Evolutionary conservation across 2,888 invertebrate genomes (phyloP).

Genomic region (Calameuta idolon): DNA sequence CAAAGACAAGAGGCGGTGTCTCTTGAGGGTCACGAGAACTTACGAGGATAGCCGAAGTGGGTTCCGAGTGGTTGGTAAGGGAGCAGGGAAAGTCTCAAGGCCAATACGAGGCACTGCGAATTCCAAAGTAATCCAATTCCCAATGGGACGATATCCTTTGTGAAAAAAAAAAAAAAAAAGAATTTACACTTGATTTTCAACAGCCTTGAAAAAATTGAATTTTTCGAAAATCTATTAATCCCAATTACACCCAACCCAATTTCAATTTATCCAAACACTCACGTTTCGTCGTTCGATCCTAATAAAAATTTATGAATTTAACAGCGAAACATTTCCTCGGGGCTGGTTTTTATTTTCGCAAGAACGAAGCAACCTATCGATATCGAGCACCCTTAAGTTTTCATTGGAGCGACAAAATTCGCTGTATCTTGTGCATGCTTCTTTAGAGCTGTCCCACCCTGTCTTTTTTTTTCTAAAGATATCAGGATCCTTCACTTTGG

Average conservation of each 20-base stretch:
- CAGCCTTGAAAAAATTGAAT: not conserved
- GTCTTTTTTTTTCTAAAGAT: not conserved
- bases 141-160: no score
- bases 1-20: constrained; percentile 20
- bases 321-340: not conserved
- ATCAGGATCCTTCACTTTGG: not conserved
- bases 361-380: not conserved
- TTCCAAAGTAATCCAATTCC: not conserved
- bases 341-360: not conserved
- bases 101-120: not conserved
- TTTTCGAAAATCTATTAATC: not conserved
- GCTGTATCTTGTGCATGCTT: not conserved
- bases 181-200: not conserved
- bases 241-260: not conserved
- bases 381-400: not conserved
- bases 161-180: no score
- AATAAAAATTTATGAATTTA: not conserved
- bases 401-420: not conserved
- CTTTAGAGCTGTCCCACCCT: not conserved
- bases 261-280: not conserved
- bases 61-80: not conserved
- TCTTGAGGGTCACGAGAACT: not conserved
- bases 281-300: not conserved
- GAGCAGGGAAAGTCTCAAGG: not conserved
- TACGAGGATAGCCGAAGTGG: not conserved